Evolutionary conservation across 2,113 vertebrate genomes (phyloP).

Genomic region (Taurulus bubalis): DNA sequence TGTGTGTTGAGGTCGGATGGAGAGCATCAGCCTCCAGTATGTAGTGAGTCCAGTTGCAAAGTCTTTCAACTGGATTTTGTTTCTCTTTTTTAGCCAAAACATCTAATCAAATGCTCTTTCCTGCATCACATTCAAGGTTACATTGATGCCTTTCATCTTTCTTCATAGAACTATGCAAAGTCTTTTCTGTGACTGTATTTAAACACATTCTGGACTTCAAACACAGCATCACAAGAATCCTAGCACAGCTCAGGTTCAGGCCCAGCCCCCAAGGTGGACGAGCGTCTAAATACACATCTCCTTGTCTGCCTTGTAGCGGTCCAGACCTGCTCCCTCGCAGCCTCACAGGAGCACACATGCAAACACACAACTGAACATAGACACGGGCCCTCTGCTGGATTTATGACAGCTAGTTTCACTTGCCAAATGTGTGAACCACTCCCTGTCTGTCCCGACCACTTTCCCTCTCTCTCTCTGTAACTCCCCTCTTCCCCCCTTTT

Average conservation of each 20-base stretch:
- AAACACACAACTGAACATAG: slow-evolving; percentile 63
- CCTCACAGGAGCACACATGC: slow-evolving; percentile 75
- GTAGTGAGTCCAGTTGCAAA: slow-evolving; percentile 42
- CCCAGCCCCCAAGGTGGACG: slow-evolving; percentile 45
- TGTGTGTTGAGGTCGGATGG: slow-evolving; percentile 67
- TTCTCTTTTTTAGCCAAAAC: neutral
- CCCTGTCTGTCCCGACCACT: slow-evolving; percentile 38
- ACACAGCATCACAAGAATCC: slow-evolving; percentile 70
- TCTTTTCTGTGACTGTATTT: slow-evolving; percentile 74
- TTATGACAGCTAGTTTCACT: slow-evolving; percentile 59
- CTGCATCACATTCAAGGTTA: neutral
- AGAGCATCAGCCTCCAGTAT: slow-evolving; percentile 70
- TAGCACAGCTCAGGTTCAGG: slow-evolving; percentile 57
- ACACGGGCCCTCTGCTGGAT: slow-evolving; percentile 60
- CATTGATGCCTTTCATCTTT: neutral
- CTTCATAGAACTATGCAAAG: slow-evolving; percentile 67
- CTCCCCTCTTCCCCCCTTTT: slow-evolving; percentile 26
- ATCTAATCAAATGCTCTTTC: neutral
- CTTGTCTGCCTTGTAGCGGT: slow-evolving; percentile 68
- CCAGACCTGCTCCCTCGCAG: slow-evolving; percentile 64
- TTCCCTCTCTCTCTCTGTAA: slow-evolving; percentile 26
- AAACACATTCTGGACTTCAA: slow-evolving; percentile 80
- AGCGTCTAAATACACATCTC: slow-evolving; percentile 52
- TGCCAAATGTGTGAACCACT: slow-evolving; percentile 60
- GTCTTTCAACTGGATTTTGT: neutral